Evolutionary conservation across 2,888 invertebrate genomes (phyloP).

Genomic region (Athalia rosae): DNA sequence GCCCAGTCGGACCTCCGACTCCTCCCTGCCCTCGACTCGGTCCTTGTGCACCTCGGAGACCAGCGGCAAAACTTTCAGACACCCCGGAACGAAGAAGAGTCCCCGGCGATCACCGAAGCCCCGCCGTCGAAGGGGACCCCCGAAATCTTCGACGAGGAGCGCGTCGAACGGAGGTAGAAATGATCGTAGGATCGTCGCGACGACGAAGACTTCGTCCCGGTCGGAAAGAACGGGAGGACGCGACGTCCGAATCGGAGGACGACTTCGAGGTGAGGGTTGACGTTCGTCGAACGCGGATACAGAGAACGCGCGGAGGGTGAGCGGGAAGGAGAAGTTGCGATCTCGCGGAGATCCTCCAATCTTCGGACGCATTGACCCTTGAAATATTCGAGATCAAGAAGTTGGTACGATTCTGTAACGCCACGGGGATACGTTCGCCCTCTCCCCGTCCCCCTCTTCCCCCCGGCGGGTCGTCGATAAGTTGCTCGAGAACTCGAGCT

Average conservation of each 20-base stretch:
- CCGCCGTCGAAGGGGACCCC: constrained; percentile 10
- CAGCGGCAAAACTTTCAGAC: constrained; percentile 12
- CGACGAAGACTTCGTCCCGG: too few relatives aligned
- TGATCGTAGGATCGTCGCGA: too few relatives aligned
- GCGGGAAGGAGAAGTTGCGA: background rate
- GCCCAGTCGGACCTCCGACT: constrained; percentile 71
- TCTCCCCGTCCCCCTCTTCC: constrained; percentile 17
- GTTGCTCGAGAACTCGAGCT: constrained; percentile 50
- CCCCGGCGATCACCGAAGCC: background rate
- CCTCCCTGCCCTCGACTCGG: constrained; percentile 66
- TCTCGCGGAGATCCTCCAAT: background rate
- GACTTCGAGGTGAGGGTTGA: too few relatives aligned
- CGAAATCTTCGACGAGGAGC: background rate
- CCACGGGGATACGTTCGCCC: background rate
- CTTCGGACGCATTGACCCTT: background rate
- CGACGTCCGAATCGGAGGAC: too few relatives aligned
- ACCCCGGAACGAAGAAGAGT: constrained; percentile 2
- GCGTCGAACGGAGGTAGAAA: too few relatives aligned
- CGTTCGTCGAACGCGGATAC: too few relatives aligned
- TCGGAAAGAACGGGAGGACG: too few relatives aligned
- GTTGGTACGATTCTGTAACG: constrained; percentile 34
- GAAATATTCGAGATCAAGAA: constrained; percentile 10
- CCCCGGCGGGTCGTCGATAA: constrained; percentile 47
- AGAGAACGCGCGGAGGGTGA: background rate
- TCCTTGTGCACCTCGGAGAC: constrained; percentile 5